Conservation (phyloP, 2,113 vertebrate genomes). For the Rhea pennata region DNA sequence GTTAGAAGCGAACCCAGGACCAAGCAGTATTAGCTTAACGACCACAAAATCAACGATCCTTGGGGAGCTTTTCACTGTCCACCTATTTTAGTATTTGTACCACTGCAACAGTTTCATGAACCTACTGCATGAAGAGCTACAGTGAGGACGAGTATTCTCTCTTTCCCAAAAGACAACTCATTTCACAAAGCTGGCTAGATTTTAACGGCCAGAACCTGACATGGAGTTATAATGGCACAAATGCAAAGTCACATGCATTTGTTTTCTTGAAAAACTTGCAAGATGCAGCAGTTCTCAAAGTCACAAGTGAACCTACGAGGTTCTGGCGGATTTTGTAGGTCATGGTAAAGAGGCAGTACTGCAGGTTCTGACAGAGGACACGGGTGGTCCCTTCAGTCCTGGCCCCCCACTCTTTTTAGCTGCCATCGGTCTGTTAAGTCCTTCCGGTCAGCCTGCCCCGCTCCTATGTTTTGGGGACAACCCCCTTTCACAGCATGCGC, state of each 20-base stretch:
- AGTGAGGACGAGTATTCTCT: fast-evolving
- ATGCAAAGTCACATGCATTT: too few species aligned
- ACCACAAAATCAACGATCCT: not conserved
- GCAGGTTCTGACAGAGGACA: too few species aligned
- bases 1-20: fast-evolving
- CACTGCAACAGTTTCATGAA: fast-evolving
- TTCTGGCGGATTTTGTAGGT: not conserved
- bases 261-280: not conserved
- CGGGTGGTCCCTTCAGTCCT: too few species aligned
- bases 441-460: not conserved
- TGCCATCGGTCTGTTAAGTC: too few species aligned
- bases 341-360: too few species aligned
- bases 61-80: fast-evolving
- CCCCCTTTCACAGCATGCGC: too few species aligned
- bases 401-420: too few species aligned
- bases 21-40: too few species aligned
- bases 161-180: fast-evolving
- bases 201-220: not conserved
- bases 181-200: not conserved
- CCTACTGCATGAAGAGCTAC: not conserved
- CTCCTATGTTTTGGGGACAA: not conserved
- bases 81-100: not conserved
- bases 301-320: not conserved
- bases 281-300: not conserved
- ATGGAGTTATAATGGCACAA: not conserved